Base-by-base conservation (phyloP, 2,113 vertebrate species). In the Anolis sagrei region DNA sequence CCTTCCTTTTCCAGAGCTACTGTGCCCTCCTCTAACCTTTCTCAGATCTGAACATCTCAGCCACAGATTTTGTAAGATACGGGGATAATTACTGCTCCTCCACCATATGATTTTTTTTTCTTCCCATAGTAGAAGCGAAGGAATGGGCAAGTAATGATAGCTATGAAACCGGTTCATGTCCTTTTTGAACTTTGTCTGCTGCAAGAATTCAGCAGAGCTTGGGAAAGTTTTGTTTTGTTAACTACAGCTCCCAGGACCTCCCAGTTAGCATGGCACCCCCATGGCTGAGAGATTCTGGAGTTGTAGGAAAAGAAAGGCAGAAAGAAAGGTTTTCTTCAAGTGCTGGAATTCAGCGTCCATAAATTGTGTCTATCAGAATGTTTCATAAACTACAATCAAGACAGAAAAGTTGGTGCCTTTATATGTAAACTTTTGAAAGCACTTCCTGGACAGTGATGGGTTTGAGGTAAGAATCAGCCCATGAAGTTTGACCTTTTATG, bases 381-480 rank as follows among this genome's bases (percentile, higher is more conserved):
- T 48, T 18, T 81, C n/a, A 44, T 29, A 49, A 44, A 5, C 51
- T 36, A 32, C 68, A 87, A 39, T 27, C 62, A 81, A 39, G 25
- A 3, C 39, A 18, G 18, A 74, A 32, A 29, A 48, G 7, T 1
- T 51, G 61, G 6, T 44, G 81, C 36, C 6, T 5, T 79, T 10
- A 4, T 14, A 16, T 8, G 2, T 48, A 58, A 68, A 5, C 13
- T 23, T 11, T 74, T 49, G 76, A 66, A 85, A 29, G 2, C 1
- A 2, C 39, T 34, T 74, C 7, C 21, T 76, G 48, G 16, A 8
- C 3, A 66, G 0, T 21, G 11, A 2, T 3, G 4, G 19, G 13
- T 23, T 3, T 36, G 34, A 82, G 48, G 7, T 34, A 32, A 89
- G 39, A 44, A 66, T 23, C 5, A 61, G 13, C 0, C 0, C 4